phyloP scores from a whole-genome alignment of 2,888 invertebrate species.

The Acleris cristana region DNA sequence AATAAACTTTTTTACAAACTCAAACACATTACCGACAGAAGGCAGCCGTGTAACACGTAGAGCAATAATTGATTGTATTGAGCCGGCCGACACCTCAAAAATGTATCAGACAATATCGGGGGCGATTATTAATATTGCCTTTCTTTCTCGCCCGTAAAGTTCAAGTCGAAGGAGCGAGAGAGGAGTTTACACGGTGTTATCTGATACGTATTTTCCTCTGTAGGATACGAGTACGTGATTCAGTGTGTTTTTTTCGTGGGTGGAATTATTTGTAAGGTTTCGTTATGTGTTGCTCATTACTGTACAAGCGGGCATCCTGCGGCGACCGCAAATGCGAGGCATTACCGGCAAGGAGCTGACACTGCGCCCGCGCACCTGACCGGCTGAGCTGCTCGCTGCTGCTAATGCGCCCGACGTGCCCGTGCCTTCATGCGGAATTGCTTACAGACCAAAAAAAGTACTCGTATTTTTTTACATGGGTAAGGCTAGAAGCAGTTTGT shows the following conservation, averaged over 20 bases:
- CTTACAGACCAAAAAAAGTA: background rate
- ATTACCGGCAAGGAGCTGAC: conserved; percentile 58
- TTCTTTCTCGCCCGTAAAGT: conserved; percentile 51
- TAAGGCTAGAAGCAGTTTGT: too few relatives aligned
- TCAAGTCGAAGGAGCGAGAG: conserved; percentile 55
- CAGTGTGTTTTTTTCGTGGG: conserved; percentile 80
- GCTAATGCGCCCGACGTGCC: conserved; percentile 68
- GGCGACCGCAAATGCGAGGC: conserved; percentile 80
- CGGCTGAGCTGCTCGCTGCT: conserved; percentile 48
- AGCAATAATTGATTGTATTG: conserved; percentile 81
- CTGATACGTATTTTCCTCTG: conserved; percentile 81
- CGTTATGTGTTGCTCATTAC: conserved; percentile 83
- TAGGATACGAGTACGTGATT: conserved; percentile 82
- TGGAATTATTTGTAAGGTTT: conserved; percentile 83
- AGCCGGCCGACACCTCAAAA: conserved; percentile 75
- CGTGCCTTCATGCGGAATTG: conserved; percentile 15
- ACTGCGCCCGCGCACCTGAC: conserved; percentile 65
- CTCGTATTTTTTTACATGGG: too few relatives aligned
- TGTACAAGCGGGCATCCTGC: conserved; percentile 81
- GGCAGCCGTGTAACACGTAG: conserved; percentile 75
- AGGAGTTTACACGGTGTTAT: conserved; percentile 65
- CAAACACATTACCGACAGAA: conserved; percentile 72
- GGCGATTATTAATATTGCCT: conserved; percentile 66
- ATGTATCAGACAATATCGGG: conserved; percentile 61
- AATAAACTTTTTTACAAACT: conserved; percentile 64